phyloP scores from a whole-genome alignment of 2,797 vertebrate species.

The Parotocinclus haroldoi region DNA sequence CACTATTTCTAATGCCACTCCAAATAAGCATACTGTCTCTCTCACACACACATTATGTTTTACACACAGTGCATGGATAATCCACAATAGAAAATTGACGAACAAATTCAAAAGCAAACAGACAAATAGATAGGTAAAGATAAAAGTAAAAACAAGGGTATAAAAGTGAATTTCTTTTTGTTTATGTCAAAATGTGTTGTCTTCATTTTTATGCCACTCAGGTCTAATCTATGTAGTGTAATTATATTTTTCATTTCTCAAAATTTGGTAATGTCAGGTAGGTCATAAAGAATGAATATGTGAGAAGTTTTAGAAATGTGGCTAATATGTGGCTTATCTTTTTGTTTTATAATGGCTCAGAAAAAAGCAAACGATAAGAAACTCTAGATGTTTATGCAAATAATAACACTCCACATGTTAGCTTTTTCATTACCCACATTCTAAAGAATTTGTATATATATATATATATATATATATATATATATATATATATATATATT shows the following conservation, averaged over 20 bases:
- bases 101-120: neutral
- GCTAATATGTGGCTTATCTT: slow-evolving; percentile 17
- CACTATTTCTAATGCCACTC: neutral
- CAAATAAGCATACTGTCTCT: neutral
- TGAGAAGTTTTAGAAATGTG: slow-evolving; percentile 27
- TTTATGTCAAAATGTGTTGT: no score
- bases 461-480: no score
- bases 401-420: slow-evolving; percentile 37
- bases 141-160: no score
- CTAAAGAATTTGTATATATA: no score
- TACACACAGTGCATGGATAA: slow-evolving; percentile 17
- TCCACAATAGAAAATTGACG: neutral
- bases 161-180: no score
- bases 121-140: neutral
- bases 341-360: neutral
- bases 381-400: slow-evolving; percentile 35
- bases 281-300: slow-evolving; percentile 17
- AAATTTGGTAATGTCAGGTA: slow-evolving; percentile 31
- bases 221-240: slow-evolving; percentile 12
- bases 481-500: no score
- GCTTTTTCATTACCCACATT: no score
- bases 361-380: neutral
- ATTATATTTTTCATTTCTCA: slow-evolving; percentile 21
- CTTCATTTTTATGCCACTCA: no score
- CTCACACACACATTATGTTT: slow-evolving; percentile 16